These are phyloP conservation scores for Calameuta pallipes DNA, from an alignment of 2,888 invertebrate genomes.

Conservation along the genomic window DNA sequence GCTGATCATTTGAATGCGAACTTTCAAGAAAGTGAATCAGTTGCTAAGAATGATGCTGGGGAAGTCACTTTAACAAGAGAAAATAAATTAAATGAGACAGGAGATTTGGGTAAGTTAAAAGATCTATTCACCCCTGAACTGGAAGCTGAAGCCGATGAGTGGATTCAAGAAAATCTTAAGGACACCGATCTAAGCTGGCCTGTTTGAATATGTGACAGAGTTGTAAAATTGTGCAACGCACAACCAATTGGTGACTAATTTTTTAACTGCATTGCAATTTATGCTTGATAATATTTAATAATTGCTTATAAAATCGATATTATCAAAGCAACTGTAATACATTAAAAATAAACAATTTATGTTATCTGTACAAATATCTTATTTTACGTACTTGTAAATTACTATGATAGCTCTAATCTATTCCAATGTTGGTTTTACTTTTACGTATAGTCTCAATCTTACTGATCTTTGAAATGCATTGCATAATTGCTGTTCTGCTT, in stretches of 20 bases:
- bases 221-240: too few species aligned
- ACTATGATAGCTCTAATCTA: not conserved
- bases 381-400: too few species aligned
- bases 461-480: slow-evolving; percentile 48
- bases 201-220: too few species aligned
- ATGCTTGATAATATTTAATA: too few species aligned
- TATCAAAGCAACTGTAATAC: too few species aligned
- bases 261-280: too few species aligned
- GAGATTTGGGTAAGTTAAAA: slow-evolving; percentile 74
- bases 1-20: slow-evolving; percentile 81
- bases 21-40: slow-evolving; percentile 83
- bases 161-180: slow-evolving; percentile 74
- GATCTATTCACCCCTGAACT: slow-evolving; percentile 77
- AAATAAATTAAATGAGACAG: slow-evolving; percentile 35
- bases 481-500: slow-evolving; percentile 49
- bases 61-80: slow-evolving; percentile 74
- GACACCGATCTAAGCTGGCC: slow-evolving; percentile 73
- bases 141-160: slow-evolving; percentile 73
- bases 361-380: too few species aligned
- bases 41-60: slow-evolving; percentile 76
- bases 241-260: too few species aligned
- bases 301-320: too few species aligned
- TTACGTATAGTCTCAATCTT: slow-evolving; percentile 40
- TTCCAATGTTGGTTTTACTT: slow-evolving; percentile 13
- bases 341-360: too few species aligned